Evolutionary conservation across 2,888 invertebrate species (phyloP), one percentile per base, ranked within the genome.

Genomic region (Mantis religiosa): DNA sequence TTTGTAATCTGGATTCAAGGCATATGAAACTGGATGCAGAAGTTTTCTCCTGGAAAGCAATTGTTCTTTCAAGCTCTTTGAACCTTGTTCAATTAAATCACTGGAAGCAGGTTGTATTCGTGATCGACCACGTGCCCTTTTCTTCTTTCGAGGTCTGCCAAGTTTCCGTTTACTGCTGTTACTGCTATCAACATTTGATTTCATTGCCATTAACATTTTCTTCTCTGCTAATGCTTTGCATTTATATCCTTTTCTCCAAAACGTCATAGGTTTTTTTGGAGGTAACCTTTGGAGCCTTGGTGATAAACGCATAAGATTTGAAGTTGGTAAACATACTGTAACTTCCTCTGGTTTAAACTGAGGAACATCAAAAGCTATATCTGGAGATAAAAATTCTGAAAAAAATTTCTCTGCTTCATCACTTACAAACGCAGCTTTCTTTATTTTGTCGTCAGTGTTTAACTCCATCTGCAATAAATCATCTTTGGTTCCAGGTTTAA

Each of bases 1-100:
- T 28, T 85, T 88, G 28, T 88, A 88, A 41, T 88, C 83, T 30
- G 82, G 88, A 82, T 88, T 86, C 34, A 88, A 54, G 25, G 2
- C 0, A 28, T 20, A 71, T 6, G 54, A 71, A 71, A 1, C 6
- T 20, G 25, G 4, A 2, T 20, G 4, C 1, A 25, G 4, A 20
- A 25, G 20, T 25, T 20, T 71, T 20, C 4, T 20, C 1, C 20
- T 4, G 20, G 54, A 20, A 20, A 71, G 20, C 54, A 71, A 71
- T 20, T 71, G 15, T 3, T 71, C 25, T 25, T 71, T 71, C 20
- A 3, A 71, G 25, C 25, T 71, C 54, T 20, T 71, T 71, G 54
- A 71, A 20, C 4, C 20, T 4, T 71, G 54, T 8, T 71, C 25
- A 71, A 71, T 14, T 71, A 25, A 20, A 25, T 71, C 20, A 25